These are phyloP conservation scores for Microtus montanus DNA, from an alignment of 2,113 vertebrate species.

Conservation along the genomic window DNA sequence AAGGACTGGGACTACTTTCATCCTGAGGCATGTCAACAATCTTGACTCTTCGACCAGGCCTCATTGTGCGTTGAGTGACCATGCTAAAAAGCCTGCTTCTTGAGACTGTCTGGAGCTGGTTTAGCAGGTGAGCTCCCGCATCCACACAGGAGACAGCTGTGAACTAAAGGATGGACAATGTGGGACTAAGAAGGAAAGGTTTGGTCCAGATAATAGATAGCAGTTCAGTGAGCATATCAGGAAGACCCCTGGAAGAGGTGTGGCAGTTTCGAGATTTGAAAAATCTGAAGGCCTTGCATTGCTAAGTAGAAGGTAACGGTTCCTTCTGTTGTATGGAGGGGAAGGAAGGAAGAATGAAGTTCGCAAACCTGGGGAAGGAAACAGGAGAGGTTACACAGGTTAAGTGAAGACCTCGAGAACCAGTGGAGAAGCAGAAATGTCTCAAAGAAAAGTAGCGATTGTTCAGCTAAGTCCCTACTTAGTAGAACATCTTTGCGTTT, in stretches of 20 bases:
- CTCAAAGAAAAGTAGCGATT: background rate
- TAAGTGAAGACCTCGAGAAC: background rate
- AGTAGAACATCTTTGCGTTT: background rate
- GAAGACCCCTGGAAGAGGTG: background rate
- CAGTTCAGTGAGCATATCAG: background rate
- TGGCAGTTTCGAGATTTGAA: background rate
- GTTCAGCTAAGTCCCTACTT: background rate
- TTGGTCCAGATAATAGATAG: background rate
- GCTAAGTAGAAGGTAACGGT: background rate
- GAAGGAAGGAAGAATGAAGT: background rate
- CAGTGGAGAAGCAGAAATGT: background rate
- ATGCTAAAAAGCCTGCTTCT: background rate
- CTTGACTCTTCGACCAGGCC: background rate
- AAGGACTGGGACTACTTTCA: background rate
- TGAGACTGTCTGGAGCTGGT: background rate
- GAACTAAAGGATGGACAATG: background rate
- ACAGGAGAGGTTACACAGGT: background rate
- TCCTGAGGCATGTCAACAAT: background rate
- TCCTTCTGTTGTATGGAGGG: background rate
- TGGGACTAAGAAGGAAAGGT: background rate
- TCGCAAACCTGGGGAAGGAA: background rate
- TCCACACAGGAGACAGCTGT: background rate
- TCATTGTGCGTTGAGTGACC: background rate
- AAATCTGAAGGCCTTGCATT: background rate
- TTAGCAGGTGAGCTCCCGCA: background rate